Conservation (phyloP, 2,888 invertebrate genomes). For the Heliconius cydno region DNA sequence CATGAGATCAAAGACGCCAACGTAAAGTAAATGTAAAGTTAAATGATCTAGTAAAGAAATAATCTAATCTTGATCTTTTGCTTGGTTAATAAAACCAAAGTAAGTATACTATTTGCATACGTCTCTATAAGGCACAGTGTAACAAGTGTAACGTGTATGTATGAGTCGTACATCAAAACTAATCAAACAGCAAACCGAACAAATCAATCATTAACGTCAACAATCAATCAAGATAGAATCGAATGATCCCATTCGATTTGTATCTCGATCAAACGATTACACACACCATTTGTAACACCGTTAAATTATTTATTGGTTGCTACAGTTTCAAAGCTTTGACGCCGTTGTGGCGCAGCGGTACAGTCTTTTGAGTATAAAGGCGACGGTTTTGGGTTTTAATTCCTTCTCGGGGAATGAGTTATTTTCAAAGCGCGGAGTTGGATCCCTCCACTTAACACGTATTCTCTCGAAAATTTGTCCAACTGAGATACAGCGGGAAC, state of each 20-base stretch:
- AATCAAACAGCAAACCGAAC: conserved; percentile 60
- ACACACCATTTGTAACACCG: conserved; percentile 21
- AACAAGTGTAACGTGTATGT: conserved; percentile 1
- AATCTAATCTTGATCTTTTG: too few species aligned
- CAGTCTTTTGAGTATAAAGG: too few species aligned
- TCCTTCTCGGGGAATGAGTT: too few species aligned
- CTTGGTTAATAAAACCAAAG: too few species aligned
- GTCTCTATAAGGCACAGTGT: conserved; percentile 14
- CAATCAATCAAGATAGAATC: conserved; percentile 72
- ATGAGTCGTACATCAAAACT: conserved; percentile 37
- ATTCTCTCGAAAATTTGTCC: too few species aligned
- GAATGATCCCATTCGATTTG: conserved; percentile 74
- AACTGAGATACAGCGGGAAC: neutral
- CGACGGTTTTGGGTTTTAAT: too few species aligned
- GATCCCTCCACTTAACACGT: too few species aligned
- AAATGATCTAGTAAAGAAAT: too few species aligned
- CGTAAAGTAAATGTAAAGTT: too few species aligned
- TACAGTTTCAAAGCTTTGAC: neutral
- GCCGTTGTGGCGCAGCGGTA: too few species aligned
- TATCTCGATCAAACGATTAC: conserved; percentile 58
- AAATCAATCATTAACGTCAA: conserved; percentile 73
- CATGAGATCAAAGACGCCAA: too few species aligned
- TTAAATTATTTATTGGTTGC: conserved; percentile 6
- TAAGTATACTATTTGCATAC: neutral
- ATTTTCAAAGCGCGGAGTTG: too few species aligned